These are phyloP conservation scores for Mythimna vitellina DNA, from an alignment of 2,888 invertebrate species.

Conservation along the genomic window DNA sequence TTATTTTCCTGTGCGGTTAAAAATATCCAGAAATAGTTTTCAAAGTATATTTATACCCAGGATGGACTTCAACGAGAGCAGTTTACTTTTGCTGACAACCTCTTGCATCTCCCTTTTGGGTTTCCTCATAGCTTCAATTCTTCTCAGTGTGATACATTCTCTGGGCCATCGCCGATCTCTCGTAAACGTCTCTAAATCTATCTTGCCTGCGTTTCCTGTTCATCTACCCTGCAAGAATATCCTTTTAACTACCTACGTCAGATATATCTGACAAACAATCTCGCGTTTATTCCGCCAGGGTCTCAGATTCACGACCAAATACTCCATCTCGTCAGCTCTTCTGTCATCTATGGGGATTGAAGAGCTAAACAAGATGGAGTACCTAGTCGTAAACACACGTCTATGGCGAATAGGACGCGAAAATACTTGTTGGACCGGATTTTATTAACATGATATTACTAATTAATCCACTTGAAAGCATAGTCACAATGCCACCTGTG, in stretches of 20 bases:
- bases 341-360: too few species aligned
- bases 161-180: not conserved
- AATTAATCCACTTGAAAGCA: slow-evolving; percentile 33
- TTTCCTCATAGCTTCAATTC: not conserved
- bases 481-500: slow-evolving; percentile 1
- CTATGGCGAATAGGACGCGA: too few species aligned
- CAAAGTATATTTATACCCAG: not conserved
- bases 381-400: too few species aligned
- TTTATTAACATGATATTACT: not conserved
- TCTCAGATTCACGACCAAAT: too few species aligned
- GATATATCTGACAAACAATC: too few species aligned
- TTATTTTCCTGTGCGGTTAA: slow-evolving; percentile 8
- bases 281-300: too few species aligned
- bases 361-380: too few species aligned
- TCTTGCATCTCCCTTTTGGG: not conserved
- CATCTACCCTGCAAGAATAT: not conserved
- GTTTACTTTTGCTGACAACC: not conserved
- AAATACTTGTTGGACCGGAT: too few species aligned
- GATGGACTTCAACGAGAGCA: not conserved
- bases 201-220: not conserved
- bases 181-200: not conserved
- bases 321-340: too few species aligned
- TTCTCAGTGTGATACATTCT: not conserved
- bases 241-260: too few species aligned
- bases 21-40: not conserved